These are phyloP conservation scores for Leucophenga varia DNA, from an alignment of 1,140 invertebrate species.

Conservation along the genomic window DNA sequence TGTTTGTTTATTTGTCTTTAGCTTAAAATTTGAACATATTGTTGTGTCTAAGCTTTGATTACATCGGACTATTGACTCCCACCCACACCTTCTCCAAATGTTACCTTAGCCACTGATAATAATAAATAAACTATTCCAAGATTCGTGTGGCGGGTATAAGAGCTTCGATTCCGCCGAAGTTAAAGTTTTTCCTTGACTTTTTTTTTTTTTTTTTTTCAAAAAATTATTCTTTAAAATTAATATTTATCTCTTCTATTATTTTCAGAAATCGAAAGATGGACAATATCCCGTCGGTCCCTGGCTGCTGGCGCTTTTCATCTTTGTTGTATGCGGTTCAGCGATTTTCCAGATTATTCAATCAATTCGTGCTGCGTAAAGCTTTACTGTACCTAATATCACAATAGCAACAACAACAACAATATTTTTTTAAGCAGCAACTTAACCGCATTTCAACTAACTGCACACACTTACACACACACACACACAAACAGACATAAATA, in stretches of 20 bases:
- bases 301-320: slow-evolving; percentile 94
- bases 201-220: slow-evolving; percentile 5
- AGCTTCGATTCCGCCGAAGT: too few species aligned
- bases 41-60: too few species aligned
- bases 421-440: slow-evolving; percentile 16
- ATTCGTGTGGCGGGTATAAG: too few species aligned
- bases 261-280: slow-evolving; percentile 90
- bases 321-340: slow-evolving; percentile 98
- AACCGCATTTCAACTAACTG: slow-evolving; percentile 15
- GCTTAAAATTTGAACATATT: too few species aligned
- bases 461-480: slow-evolving; percentile 19
- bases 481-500: too few species aligned
- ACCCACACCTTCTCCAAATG: too few species aligned
- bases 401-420: slow-evolving; percentile 15
- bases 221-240: slow-evolving; percentile 1
- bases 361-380: slow-evolving; percentile 80
- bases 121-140: too few species aligned
- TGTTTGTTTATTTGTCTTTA: too few species aligned
- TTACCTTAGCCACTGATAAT: too few species aligned
- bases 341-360: slow-evolving; percentile 97
- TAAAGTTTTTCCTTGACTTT: too few species aligned
- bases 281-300: slow-evolving; percentile 95
- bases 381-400: not conserved
- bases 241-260: slow-evolving; percentile 19
- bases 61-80: too few species aligned